Evolutionary conservation across 2,113 vertebrate genomes (phyloP).

Genomic region (Tupaia chinensis): DNA sequence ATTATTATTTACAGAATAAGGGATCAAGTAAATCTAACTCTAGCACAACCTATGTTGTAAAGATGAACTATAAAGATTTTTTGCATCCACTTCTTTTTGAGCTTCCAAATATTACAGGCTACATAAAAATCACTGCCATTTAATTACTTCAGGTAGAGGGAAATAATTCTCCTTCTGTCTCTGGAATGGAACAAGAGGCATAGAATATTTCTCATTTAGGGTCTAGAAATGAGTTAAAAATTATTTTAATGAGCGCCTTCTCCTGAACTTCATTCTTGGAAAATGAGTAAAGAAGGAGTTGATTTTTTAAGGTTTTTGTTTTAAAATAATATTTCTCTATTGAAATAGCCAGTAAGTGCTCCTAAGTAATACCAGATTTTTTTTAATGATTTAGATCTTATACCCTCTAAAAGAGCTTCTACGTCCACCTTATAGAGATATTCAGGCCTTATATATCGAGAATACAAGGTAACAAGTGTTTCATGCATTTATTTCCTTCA

Average conservation of each 20-base stretch:
- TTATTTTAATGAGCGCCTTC: conserved; percentile 49
- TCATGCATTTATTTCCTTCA: conserved; percentile 68
- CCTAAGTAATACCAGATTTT: conserved; percentile 30
- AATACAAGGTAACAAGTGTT: conserved; percentile 60
- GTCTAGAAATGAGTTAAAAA: conserved; percentile 51
- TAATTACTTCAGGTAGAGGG: conserved; percentile 19
- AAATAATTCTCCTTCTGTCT: conserved; percentile 2
- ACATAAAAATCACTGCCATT: conserved; percentile 24
- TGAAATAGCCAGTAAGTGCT: conserved; percentile 16
- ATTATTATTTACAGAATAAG: conserved; percentile 67
- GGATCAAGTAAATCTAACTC: conserved; percentile 57
- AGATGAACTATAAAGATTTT: neutral
- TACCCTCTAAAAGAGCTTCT: conserved; percentile 33
- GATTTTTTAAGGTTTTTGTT: conserved; percentile 63
- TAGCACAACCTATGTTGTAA: conserved; percentile 47
- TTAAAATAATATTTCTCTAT: conserved; percentile 49
- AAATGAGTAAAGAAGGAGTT: conserved; percentile 57
- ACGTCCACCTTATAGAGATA: conserved; percentile 19
- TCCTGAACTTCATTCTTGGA: conserved; percentile 46
- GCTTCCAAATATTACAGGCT: conserved; percentile 50
- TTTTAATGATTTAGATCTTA: conserved; percentile 51
- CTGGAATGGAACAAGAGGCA: neutral
- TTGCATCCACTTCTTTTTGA: conserved; percentile 19
- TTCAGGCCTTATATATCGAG: conserved; percentile 21
- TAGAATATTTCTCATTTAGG: conserved; percentile 46